phyloP scores from a whole-genome alignment of 1,140 invertebrate species.

The Drosophila tani region DNA sequence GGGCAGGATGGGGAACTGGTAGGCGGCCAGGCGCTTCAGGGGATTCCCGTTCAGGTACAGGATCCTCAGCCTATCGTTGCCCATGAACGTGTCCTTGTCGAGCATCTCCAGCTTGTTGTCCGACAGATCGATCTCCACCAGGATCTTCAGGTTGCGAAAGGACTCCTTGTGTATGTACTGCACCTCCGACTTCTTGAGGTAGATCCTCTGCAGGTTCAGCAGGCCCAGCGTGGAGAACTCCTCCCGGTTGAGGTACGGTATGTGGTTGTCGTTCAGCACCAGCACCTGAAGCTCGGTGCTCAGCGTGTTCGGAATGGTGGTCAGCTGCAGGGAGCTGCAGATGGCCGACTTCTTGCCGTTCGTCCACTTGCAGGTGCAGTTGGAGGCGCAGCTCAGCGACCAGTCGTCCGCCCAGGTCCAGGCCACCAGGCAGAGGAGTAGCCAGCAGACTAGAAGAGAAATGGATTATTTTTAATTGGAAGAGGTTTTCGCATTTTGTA shows the following conservation, averaged over 20 bases:
- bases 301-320: conserved; percentile 90
- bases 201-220: conserved; percentile 93
- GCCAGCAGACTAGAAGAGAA: conserved; percentile 29
- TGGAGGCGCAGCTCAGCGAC: conserved; percentile 90
- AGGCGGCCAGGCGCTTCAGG: conserved; percentile 87
- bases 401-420: conserved; percentile 89
- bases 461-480: not conserved
- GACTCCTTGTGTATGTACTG: conserved; percentile 91
- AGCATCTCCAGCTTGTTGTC: conserved; percentile 89
- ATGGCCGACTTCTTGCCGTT: conserved; percentile 94
- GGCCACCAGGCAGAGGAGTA: conserved; percentile 66
- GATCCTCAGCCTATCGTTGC: conserved; percentile 90
- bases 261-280: conserved; percentile 92
- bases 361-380: conserved; percentile 95
- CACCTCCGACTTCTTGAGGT: conserved; percentile 90
- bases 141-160: conserved; percentile 93
- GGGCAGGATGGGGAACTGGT: conserved; percentile 90
- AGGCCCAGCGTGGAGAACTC: conserved; percentile 92
- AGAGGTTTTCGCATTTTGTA: too few species aligned
- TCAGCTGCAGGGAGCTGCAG: conserved; percentile 91
- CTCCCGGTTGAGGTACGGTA: conserved; percentile 91
- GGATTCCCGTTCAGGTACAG: conserved; percentile 90
- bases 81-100: conserved; percentile 90
- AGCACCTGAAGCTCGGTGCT: conserved; percentile 94
- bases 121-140: conserved; percentile 94